phyloP scores from a whole-genome alignment of 2,113 vertebrate genomes.

The Melanerpes aurifrons region DNA sequence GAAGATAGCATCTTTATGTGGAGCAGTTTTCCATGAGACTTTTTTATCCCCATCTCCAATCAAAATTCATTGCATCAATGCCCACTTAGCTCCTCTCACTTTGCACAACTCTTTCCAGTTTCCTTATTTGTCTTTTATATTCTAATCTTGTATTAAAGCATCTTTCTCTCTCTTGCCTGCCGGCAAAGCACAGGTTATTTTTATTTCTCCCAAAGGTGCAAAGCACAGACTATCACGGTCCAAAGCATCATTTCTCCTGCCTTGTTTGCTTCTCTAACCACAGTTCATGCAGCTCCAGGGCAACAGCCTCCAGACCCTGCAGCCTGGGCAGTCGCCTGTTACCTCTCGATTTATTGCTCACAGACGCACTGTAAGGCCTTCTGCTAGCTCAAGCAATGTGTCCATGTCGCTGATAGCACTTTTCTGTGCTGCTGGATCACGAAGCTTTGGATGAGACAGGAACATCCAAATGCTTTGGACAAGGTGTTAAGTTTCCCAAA shows the following conservation, averaged over 20 bases:
- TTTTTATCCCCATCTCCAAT: not conserved
- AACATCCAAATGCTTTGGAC: conserved; percentile 15
- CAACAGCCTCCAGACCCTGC: not conserved
- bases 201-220: not conserved
- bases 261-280: not conserved
- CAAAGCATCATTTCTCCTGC: not conserved
- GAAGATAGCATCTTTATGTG: not conserved
- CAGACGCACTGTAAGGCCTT: not conserved
- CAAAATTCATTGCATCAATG: not conserved
- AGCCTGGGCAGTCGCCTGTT: not conserved
- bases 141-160: not conserved
- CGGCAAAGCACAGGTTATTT: conserved; percentile 1
- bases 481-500: conserved; percentile 27
- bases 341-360: not conserved
- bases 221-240: not conserved
- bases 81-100: not conserved
- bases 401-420: not conserved
- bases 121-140: not conserved
- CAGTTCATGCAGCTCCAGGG: not conserved
- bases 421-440: not conserved
- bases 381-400: not conserved
- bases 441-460: not conserved
- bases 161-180: not conserved
- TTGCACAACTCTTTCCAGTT: not conserved
- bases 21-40: not conserved